Percentiles rank a stretch among this genome's conserved stretches.
Conservation (phyloP, 2,113 vertebrate genomes). For the Garra rufa region DNA sequence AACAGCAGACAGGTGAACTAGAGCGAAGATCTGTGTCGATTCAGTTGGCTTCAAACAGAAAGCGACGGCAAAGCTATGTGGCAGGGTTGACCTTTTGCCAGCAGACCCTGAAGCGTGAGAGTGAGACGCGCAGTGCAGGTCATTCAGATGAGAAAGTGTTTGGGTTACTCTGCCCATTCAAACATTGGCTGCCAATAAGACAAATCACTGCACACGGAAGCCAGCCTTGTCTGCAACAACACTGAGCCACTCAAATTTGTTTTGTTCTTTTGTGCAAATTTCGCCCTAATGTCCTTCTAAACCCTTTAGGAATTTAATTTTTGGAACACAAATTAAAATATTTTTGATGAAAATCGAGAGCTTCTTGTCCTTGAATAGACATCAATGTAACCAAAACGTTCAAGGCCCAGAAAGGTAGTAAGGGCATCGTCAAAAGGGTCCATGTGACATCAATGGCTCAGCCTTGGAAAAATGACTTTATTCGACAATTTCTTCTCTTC, state of each 20-base stretch:
- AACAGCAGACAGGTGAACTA: constrained; percentile 27
- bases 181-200: constrained; percentile 20
- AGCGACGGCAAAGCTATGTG: neutral
- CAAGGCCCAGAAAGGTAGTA: no score
- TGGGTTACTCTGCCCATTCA: constrained; percentile 13
- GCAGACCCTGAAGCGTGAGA: constrained; percentile 15
- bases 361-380: no score
- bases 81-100: constrained; percentile 39
- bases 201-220: constrained; percentile 18
- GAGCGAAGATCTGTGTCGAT: neutral
- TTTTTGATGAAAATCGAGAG: no score
- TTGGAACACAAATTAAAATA: no score
- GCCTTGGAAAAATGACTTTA: no score
- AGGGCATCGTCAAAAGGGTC: no score
- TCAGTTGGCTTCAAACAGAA: neutral
- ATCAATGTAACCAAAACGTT: no score
- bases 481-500: no score
- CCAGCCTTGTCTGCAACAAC: neutral
- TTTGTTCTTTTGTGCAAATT: neutral
- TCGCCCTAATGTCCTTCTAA: neutral
- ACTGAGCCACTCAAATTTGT: neutral
- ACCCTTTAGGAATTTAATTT: no score
- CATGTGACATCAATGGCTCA: no score
- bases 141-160: neutral
- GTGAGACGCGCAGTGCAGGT: constrained; percentile 28